A percentile compares a stretch with the other conserved stretches of the same genome.
These are phyloP conservation scores for Nanger granti DNA, from an alignment of 2,113 vertebrate genomes.

Conservation along the genomic window DNA sequence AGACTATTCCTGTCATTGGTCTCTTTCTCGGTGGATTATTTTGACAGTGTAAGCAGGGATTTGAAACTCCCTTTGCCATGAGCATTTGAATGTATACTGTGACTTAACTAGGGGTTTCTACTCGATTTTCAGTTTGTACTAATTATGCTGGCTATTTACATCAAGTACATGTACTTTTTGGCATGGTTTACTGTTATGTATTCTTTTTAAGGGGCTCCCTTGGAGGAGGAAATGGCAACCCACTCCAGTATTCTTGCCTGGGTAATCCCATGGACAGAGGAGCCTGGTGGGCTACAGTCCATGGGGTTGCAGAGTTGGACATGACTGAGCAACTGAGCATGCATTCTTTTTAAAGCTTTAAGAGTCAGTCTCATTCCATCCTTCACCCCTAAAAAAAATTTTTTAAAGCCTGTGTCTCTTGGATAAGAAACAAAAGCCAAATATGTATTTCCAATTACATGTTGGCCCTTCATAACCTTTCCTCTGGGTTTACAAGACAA, in stretches of 20 bases:
- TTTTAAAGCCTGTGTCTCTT: background rate
- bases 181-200: background rate
- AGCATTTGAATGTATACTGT: background rate
- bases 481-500: background rate
- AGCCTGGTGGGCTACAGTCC: background rate
- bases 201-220: background rate
- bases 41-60: background rate
- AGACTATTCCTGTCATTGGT: background rate
- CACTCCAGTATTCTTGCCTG: background rate
- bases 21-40: background rate
- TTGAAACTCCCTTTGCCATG: background rate
- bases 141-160: background rate
- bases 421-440: background rate
- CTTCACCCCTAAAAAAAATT: background rate
- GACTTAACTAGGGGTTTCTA: background rate
- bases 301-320: background rate
- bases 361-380: background rate
- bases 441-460: background rate
- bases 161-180: background rate
- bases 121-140: background rate
- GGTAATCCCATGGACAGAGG: background rate
- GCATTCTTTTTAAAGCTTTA: slow-evolving; percentile 16
- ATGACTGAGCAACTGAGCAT: background rate
- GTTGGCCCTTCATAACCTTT: background rate
- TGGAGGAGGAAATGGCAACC: background rate